Percentiles rank a stretch among this genome's conserved stretches.
These are phyloP conservation scores for Promerops cafer DNA, from an alignment of 2,113 vertebrate species.

Conservation along the genomic window DNA sequence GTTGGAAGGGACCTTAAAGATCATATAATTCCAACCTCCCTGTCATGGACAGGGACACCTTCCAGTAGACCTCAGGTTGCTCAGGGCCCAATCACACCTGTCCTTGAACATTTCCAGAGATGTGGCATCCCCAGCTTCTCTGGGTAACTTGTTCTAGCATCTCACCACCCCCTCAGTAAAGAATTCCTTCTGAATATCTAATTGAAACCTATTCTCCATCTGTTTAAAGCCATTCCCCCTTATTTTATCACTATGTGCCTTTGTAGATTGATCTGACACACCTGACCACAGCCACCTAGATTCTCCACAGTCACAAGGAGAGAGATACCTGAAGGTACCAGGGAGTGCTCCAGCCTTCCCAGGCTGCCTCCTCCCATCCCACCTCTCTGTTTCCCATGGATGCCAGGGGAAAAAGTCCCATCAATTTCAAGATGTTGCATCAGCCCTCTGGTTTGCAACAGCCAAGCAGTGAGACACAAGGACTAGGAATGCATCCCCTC, in stretches of 20 bases:
- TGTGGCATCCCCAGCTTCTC: background rate
- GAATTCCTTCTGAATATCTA: background rate
- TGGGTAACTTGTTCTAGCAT: background rate
- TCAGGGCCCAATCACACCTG: background rate
- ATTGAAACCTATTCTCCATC: background rate
- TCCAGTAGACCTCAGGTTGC: background rate
- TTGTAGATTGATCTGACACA: background rate
- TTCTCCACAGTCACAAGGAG: background rate
- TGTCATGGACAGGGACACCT: background rate
- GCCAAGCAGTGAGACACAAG: background rate
- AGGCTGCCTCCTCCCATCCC: background rate
- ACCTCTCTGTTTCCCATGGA: fast-evolving
- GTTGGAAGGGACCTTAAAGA: background rate
- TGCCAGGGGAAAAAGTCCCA: background rate
- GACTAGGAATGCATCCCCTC: background rate
- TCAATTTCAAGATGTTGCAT: background rate
- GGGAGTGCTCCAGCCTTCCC: background rate
- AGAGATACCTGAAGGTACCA: background rate
- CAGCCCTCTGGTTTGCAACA: background rate
- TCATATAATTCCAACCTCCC: background rate
- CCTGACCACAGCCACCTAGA: background rate
- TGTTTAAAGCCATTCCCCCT: background rate
- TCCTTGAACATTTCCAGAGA: background rate
- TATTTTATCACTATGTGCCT: background rate
- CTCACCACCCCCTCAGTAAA: background rate